Evolutionary conservation across 2,888 invertebrate species (phyloP), one percentile per base, ranked within the genome.

Genomic region (Phalera bucephala): DNA sequence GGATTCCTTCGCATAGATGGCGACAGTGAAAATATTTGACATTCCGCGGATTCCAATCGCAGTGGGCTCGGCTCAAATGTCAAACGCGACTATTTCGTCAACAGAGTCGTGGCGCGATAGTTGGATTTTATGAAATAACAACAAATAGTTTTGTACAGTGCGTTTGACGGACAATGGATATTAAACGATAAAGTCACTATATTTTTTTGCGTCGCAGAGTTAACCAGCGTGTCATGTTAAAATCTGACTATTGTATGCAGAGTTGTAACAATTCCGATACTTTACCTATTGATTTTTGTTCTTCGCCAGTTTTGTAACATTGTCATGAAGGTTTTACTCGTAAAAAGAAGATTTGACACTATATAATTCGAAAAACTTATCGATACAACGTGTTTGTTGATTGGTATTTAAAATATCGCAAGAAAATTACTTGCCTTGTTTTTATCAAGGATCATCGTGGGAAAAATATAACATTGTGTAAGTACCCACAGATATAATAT

Each of bases 1-100:
- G 72, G 67, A 91, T 88, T 87, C 90, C 91, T 75, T 70, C 76
- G 80, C 77, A 81, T 71, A 92, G 92, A 88, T 91, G 92, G 90
- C 91, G 88, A 89, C 89, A 91, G 91, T 91, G 91, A 91, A 87
- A 92, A 92, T 92, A 92, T 91, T 92, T 92, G 89, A 90, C 91
- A 93, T 93, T 91, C 92, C 91, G 65, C 66, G 80, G 90, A 92
- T 92, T 91, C 93, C 92, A 71, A 83, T 79, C 84, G 90, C 90
- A 86, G 91, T 92, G 92, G 92, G 92, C 92, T 91, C 92, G 92
- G 92, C 92, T 91, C 91, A 92, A 92, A 93, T 92, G 92, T 93
- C 92, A 92, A 93, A 92, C 92, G 91, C 82, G 80, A 87, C 86
- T 90, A 90, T 90, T 90, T 90, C 90, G 86, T 90, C 90, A 90